These are phyloP conservation scores for Heloderma charlesbogerti DNA, from an alignment of 2,113 vertebrate genomes.

Conservation along the genomic window DNA sequence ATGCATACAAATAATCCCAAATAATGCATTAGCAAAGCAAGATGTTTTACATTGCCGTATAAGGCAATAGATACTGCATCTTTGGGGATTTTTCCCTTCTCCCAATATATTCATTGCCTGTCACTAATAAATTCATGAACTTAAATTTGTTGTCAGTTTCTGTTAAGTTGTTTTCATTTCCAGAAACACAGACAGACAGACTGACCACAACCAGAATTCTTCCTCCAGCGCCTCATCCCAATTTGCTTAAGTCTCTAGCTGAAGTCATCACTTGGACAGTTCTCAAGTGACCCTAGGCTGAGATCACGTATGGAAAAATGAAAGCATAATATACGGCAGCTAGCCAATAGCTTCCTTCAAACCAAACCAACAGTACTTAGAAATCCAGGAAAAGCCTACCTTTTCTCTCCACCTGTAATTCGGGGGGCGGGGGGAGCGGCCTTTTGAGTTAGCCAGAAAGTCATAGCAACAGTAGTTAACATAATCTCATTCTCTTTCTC, in stretches of 20 bases:
- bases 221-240: constrained; percentile 74
- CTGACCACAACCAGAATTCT: constrained; percentile 72
- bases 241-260: constrained; percentile 75
- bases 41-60: constrained; percentile 64
- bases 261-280: constrained; percentile 74
- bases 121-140: constrained; percentile 57
- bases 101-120: constrained; percentile 50
- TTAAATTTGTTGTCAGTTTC: constrained; percentile 68
- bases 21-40: constrained; percentile 47
- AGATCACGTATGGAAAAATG: constrained; percentile 74
- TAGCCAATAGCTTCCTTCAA: constrained; percentile 69
- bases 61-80: constrained; percentile 66
- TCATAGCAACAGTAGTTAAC: not conserved
- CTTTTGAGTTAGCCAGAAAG: not conserved
- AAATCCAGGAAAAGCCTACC: constrained; percentile 8
- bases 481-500: not conserved
- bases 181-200: constrained; percentile 61
- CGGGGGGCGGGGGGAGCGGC: not conserved
- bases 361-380: constrained; percentile 58
- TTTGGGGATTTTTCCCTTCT: constrained; percentile 63
- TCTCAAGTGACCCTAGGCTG: constrained; percentile 75
- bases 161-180: constrained; percentile 60
- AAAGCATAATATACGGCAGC: constrained; percentile 71
- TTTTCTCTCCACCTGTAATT: constrained; percentile 26
- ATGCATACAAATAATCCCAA: constrained; percentile 60